Conservation (phyloP, 2,797 vertebrate genomes). For the Scomberomorus guttatus region DNA sequence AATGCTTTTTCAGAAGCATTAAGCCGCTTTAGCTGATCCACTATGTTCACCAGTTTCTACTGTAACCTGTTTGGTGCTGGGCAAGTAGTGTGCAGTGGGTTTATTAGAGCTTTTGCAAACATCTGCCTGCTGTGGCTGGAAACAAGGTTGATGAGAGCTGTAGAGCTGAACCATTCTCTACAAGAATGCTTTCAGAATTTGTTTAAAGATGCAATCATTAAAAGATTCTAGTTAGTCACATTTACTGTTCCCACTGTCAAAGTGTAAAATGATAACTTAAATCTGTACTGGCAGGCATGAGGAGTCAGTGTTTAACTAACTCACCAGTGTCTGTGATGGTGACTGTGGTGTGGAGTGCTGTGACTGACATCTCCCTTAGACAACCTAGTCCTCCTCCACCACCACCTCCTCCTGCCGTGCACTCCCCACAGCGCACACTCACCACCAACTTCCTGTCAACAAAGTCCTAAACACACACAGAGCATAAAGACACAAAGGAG, state of each 20-base stretch:
- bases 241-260: background rate
- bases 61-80: too few relatives aligned
- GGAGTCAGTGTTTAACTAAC: background rate
- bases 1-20: background rate
- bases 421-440: constrained; percentile 81
- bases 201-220: too few relatives aligned
- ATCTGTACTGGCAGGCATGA: background rate
- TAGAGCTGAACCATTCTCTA: too few relatives aligned
- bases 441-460: constrained; percentile 86
- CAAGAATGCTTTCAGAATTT: too few relatives aligned
- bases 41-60: too few relatives aligned
- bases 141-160: too few relatives aligned
- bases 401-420: constrained; percentile 57
- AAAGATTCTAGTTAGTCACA: background rate
- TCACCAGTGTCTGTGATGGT: constrained; percentile 89
- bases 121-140: too few relatives aligned
- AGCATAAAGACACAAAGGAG: background rate
- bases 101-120: too few relatives aligned
- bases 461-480: constrained; percentile 86
- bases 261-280: background rate
- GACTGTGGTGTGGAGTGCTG: constrained; percentile 79
- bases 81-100: too few relatives aligned
- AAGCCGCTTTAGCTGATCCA: background rate
- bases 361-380: constrained; percentile 84
- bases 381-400: constrained; percentile 75